Base-by-base conservation (phyloP, 2,113 vertebrate genomes). In the Delphinapterus leucas region DNA sequence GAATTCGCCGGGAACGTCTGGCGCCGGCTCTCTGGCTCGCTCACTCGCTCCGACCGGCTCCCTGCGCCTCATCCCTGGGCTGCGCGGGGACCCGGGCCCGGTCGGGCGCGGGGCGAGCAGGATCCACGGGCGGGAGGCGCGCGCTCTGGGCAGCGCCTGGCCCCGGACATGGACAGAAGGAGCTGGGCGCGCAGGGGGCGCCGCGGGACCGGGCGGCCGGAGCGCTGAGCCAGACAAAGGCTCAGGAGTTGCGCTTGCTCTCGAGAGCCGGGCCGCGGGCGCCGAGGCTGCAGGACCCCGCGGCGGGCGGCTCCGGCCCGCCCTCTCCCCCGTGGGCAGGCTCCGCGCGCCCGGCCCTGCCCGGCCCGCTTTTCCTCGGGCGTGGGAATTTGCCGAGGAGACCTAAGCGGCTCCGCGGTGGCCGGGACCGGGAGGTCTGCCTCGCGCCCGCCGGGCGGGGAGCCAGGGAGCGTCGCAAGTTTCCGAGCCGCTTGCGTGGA, bases 191-290 rank as follows among this genome's bases (percentile, higher is more conserved):
- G 92, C 97, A 71, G 95, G 95, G 98, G 95, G 95, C 97, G 95
- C 97, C 94, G 94, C 97, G 94, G 97, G 92, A 74, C 93, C 81
- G 95, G 98, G 97, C 95, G 94, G 94, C 97, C 97, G 94, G 96
- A 96, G 93, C 95, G 95, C 93, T 97, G 97, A 98, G 88, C 55
- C 97, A 96, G 89, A 98, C 98, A 98, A 98, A 98, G 97, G 98
- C 97, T 90, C 96, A 0, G 84, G 96, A 97, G 94, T 94, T 94
- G 95, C 82, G 84, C 93, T 86, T 18, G 95, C 97, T 96, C 93
- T 85, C 74, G 53, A 92, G 92, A 88, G 82, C 96, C 94, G 80
- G 88, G 94, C 85, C 76, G 95, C 60, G 73, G 82, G 89, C 65
- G 61, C 97, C 60, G 74, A 80, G 74, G 60, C 94, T 70, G 93